Base-by-base conservation (phyloP, 2,113 vertebrate species). In the Gasterosteus nipponicus region DNA sequence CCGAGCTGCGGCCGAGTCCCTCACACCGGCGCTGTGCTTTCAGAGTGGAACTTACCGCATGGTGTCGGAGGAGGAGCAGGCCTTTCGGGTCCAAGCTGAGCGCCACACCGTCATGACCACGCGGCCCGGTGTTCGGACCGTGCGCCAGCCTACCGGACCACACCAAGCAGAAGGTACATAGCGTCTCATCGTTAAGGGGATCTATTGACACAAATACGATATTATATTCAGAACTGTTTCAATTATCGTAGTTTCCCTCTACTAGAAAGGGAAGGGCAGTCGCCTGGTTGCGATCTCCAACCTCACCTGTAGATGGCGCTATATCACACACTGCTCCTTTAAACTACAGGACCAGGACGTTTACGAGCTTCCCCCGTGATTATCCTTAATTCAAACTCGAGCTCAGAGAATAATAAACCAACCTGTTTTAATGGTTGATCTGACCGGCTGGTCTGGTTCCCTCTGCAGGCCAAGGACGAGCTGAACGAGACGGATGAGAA, bases 21-120 rank as follows among this genome's bases (percentile, higher is more conserved):
- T 10, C 38, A 61, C 49, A 3, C 7, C 9, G 19, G 22, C 15
- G 10, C 9, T 68, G 2, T 53, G 9, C 44, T 33, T 29, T 35
- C 73, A 99, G 97, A 95, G 92, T 82, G 98, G 98, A 92, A 97
- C 96, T 0, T 99, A 97, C 86, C 96, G 98, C 2, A 93, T 96
- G 71, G 93, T 99, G 74, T 96, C 98, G 0, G 98, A 99, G 86
- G 98, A 99, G 94, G 98, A 99, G 81, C 98, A 97, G 90, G 95
- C 94, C 0, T 95, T 99, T 68, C 94, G 97, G 97, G 59, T 86
- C 94, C 65, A 98, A 97, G 78, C 92, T 99, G 75, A 98, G 67
- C 95, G 93, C 33, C 96, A 99, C 60, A 97, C 96, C 0, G 94
- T 97, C 70, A 96, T 91, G 98, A 99, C 92, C 98, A 99, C 0